Evolutionary conservation across 2,113 vertebrate genomes (phyloP), one percentile per base, ranked within the genome.

Genomic region (Guaruba guarouba): DNA sequence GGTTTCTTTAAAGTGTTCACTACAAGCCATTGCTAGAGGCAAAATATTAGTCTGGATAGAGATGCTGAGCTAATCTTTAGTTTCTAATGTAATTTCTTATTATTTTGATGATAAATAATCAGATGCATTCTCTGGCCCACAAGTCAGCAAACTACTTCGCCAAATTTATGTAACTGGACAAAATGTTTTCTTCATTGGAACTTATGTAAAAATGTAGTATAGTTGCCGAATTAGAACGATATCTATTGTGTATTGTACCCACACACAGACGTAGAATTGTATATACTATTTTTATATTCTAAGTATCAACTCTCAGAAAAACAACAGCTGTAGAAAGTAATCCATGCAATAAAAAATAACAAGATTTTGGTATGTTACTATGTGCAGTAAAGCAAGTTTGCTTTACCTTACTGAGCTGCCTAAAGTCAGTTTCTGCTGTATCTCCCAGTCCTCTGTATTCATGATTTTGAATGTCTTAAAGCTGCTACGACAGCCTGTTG

Each of bases 231-330:
- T 82, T 77, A 81, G 37, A 93, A 71, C 18, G 61, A 37, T 49
- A 46, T 63, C 44, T 43, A 24, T 23, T 66, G 17, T 66, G 33
- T 55, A 81, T 62, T 88, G 71, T 92, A 91, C 37, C 33, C 35
- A 33, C 25, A 46, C 33, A 77, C 13, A 94, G n/a, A 49, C 22
- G 46, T 27, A 74, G 23, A 91, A 54, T 22, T 92, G 49, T 82
- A 84, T 41, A 90, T 82, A 77, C 23, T 93, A 66, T 90, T 93
- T 95, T 94, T 95, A 44, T 96, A 94, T 90, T 85, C 54, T 79
- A 73, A 93, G 43, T 90, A 84, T 37, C 69, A 80, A 18, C 33
- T 75, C 39, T 41, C 62, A 85, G 71, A 82, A 92, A 78, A 92
- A 28, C 3, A 51, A 74, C 28, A 76, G 33, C 57, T 95, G 48